Percentiles rank a stretch among this genome's conserved stretches.
Conservation (phyloP, 2,797 vertebrate genomes). For the Acanthopagrus latus region DNA sequence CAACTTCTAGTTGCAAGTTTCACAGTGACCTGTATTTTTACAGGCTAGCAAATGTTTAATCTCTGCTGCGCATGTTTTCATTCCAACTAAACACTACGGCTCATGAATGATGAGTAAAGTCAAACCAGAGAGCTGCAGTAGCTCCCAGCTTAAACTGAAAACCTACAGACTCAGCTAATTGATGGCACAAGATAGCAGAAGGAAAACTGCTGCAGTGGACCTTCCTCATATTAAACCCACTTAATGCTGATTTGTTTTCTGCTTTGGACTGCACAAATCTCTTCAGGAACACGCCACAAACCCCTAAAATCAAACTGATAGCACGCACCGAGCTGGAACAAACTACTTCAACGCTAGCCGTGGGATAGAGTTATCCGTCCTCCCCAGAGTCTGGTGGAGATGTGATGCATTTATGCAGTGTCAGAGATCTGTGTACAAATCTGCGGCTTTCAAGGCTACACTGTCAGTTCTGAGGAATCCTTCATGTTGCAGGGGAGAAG, state of each 20-base stretch:
- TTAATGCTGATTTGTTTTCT: slow-evolving; percentile 5
- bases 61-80: not conserved
- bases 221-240: not conserved
- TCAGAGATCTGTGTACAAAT: slow-evolving; percentile 16
- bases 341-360: slow-evolving; percentile 4
- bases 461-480: slow-evolving; percentile 34
- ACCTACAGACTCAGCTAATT: slow-evolving; percentile 14
- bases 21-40: not conserved
- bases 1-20: too few species aligned
- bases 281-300: slow-evolving; percentile 30
- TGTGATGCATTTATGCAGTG: slow-evolving; percentile 26
- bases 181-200: slow-evolving; percentile 5
- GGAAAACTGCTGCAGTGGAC: slow-evolving; percentile 13
- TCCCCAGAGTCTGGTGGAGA: slow-evolving; percentile 19
- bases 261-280: slow-evolving; percentile 8
- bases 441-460: slow-evolving; percentile 28
- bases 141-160: slow-evolving; percentile 8
- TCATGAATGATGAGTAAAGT: not conserved
- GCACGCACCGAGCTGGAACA: not conserved
- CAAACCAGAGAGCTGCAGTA: not conserved
- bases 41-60: too few species aligned
- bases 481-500: slow-evolving; percentile 8
- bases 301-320: slow-evolving; percentile 8
- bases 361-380: slow-evolving; percentile 5
- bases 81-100: not conserved